Percentiles rank a stretch among this genome's conserved stretches.
Evolutionary conservation across 2,797 vertebrate genomes (phyloP).

Genomic region (Ctenochaetus hawaiiensis): DNA sequence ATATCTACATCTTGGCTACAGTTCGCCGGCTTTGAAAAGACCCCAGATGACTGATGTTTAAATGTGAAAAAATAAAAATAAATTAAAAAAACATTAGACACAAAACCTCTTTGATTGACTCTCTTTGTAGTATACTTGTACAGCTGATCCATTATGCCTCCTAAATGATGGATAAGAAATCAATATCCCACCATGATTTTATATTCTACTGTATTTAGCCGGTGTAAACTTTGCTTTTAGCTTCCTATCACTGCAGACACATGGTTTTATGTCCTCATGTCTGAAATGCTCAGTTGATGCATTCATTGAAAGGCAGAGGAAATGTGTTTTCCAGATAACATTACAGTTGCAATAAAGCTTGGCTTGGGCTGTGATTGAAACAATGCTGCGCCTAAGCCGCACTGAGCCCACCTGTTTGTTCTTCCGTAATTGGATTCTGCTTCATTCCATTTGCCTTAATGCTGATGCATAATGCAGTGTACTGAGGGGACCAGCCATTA

Average conservation of each 20-base stretch:
- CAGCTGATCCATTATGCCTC: conserved; percentile 24
- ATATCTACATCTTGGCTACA: conserved; percentile 20
- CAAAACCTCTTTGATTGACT: conserved; percentile 31
- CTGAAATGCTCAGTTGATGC: conserved; percentile 57
- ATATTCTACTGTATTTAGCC: conserved; percentile 36
- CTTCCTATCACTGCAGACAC: conserved; percentile 44
- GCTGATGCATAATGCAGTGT: conserved; percentile 83
- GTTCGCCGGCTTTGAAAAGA: conserved; percentile 35
- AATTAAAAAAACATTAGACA: neutral
- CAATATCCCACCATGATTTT: conserved; percentile 32
- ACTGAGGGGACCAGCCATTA: conserved; percentile 76
- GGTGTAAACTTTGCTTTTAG: conserved; percentile 44
- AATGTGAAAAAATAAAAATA: conserved; percentile 17
- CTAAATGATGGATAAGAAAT: conserved; percentile 59
- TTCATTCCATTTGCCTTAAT: conserved; percentile 85
- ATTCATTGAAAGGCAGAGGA: conserved; percentile 65
- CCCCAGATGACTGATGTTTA: conserved; percentile 30
- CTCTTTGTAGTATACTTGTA: conserved; percentile 26
- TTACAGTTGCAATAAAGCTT: conserved; percentile 74
- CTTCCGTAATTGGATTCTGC: conserved; percentile 84
- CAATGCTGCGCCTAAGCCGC: conserved; percentile 78
- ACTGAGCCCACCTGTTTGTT: conserved; percentile 85
- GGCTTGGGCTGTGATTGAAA: conserved; percentile 82
- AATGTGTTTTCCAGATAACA: conserved; percentile 83
- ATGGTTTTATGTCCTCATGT: conserved; percentile 49